Evolutionary conservation across 2,113 vertebrate genomes (phyloP).

Genomic region (Hippocampus abdominalis): DNA sequence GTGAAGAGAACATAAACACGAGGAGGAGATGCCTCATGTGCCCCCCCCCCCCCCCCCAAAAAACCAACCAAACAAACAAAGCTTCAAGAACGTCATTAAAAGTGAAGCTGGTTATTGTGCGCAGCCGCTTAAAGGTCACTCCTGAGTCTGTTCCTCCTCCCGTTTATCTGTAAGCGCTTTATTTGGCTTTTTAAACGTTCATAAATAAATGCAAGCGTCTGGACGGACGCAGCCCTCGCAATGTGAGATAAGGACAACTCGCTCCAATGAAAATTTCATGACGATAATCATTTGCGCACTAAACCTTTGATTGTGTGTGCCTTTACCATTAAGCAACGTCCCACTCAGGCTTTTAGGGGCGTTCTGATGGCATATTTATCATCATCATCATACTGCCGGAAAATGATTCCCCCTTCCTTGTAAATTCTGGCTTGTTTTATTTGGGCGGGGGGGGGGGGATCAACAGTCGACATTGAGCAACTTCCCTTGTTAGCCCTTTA

Average conservation of each 20-base stretch:
- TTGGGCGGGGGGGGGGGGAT: neutral
- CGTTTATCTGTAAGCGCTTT: constrained; percentile 1
- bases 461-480: neutral
- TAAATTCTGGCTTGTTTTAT: neutral
- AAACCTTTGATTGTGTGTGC: neutral
- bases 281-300: constrained; percentile 5
- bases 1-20: neutral
- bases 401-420: neutral
- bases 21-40: neutral
- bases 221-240: neutral
- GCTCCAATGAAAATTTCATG: constrained; percentile 20
- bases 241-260: constrained; percentile 14
- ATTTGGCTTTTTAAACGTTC: constrained; percentile 4
- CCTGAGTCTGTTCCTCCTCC: neutral
- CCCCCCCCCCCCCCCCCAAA: too few species aligned
- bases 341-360: constrained; percentile 17
- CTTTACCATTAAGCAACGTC: constrained; percentile 17
- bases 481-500: neutral
- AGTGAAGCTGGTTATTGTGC: neutral
- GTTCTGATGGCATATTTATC: neutral
- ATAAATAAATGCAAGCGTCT: neutral
- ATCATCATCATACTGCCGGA: neutral
- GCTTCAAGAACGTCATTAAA: neutral
- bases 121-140: neutral
- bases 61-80: neutral